Evolutionary conservation across 1,140 invertebrate genomes (phyloP), one percentile per base, ranked within the genome.

Genomic region (Lanistes nyassanus): DNA sequence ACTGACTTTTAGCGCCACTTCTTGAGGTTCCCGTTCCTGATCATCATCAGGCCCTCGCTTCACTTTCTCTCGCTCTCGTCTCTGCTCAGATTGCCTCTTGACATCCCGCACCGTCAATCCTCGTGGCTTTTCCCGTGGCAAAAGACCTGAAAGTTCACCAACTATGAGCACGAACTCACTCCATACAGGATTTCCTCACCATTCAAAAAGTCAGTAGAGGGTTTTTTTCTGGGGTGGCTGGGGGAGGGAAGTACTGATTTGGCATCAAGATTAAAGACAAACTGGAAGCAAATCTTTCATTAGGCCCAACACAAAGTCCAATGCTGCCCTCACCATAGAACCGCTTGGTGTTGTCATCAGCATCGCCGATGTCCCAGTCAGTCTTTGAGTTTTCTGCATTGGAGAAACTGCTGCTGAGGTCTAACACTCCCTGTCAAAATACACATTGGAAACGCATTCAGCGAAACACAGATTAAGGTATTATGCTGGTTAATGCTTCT

Each of bases 91-190:
- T 85, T 97, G 95, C 36, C 96, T 90, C 90, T 98, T 98, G 0
- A 98, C 96, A 83, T 97, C 97, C 72, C 96, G 91, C 34, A 98
- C 96, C 1, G 96, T 97, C 91, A 96, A 96, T 36, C 96, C 94
- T 86, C 94, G 94, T 78, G 90, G 87, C 76, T 88, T 90, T 55
- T 95, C 93, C 87, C 92, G 93, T 1, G 94, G 93, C 47, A 95
- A 89, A 77, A 94, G 92, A 75, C 92, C 94, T 94, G 83, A 6
- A 89, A 88, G 79, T 79, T n/a, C n/a, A n/a, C n/a, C n/a, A n/a
- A n/a, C n/a, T n/a, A n/a, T n/a, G n/a, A n/a, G n/a, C n/a, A n/a
- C n/a, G n/a, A n/a, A n/a, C n/a, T n/a, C n/a, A n/a, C n/a, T n/a
- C n/a, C n/a, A n/a, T n/a, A n/a, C n/a, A n/a, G n/a, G n/a, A n/a